phyloP scores from a whole-genome alignment of 2,797 vertebrate genomes.

The Lophius americanus region DNA sequence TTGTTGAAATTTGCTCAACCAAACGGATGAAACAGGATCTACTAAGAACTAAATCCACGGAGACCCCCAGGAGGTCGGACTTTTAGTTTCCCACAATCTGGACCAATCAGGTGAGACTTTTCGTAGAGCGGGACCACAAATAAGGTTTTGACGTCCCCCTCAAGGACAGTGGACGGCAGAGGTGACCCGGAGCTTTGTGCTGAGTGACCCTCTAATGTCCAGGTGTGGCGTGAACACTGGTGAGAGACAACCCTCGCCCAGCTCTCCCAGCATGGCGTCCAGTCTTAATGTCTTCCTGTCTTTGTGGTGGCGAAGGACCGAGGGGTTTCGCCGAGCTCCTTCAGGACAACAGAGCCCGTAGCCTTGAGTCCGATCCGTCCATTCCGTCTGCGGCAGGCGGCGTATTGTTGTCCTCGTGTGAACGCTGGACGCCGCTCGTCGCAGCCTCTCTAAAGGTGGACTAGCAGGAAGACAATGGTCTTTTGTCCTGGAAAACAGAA shows the following conservation, averaged over 20 bases:
- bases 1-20: no score
- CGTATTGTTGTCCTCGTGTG: constrained; percentile 35
- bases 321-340: background rate
- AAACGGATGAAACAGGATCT: no score
- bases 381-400: background rate
- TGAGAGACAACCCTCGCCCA: constrained; percentile 13
- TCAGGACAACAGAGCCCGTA: background rate
- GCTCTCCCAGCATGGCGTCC: constrained; percentile 1
- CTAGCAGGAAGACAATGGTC: constrained; percentile 34
- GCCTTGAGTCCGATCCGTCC: constrained; percentile 26
- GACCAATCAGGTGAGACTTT: no score
- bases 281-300: constrained; percentile 39
- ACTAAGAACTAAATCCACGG: no score
- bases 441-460: constrained; percentile 17
- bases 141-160: no score
- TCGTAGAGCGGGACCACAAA: no score
- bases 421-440: background rate
- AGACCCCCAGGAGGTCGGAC: no score
- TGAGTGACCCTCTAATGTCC: background rate
- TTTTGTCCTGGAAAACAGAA: constrained; percentile 46
- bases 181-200: no score
- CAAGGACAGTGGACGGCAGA: no score
- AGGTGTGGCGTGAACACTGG: constrained; percentile 8
- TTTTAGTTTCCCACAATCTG: no score
- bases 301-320: constrained; percentile 37